phyloP scores from a whole-genome alignment of 1,140 invertebrate genomes.

The Procambarus virginalis region DNA sequence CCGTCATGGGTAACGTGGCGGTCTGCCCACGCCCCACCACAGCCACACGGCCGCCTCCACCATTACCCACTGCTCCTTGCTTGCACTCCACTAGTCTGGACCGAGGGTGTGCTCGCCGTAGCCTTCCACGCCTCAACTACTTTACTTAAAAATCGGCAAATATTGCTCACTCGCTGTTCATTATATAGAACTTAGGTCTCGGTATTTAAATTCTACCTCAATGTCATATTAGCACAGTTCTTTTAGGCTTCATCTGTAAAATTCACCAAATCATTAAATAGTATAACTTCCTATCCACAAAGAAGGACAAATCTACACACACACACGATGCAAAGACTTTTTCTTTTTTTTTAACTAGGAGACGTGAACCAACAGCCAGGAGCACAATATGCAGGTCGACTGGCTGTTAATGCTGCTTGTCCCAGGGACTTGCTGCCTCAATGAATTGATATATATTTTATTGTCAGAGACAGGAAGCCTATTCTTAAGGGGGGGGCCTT shows the following conservation, averaged over 20 bases:
- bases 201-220: neutral
- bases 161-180: neutral
- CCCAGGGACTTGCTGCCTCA: too few relatives aligned
- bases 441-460: too few relatives aligned
- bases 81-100: neutral
- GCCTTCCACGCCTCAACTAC: neutral
- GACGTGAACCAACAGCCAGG: too few relatives aligned
- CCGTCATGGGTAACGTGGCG: constrained; percentile 15
- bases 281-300: neutral
- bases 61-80: constrained; percentile 21
- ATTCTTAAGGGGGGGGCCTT: too few relatives aligned
- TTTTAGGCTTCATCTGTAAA: constrained; percentile 13
- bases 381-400: too few relatives aligned
- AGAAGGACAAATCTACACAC: too few relatives aligned
- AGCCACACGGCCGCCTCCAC: constrained; percentile 8
- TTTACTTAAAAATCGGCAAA: neutral
- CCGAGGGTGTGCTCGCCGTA: neutral
- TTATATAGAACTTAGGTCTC: too few relatives aligned
- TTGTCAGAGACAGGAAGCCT: too few relatives aligned
- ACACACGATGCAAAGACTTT: too few relatives aligned
- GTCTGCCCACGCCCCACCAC: constrained; percentile 30
- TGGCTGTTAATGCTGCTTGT: too few relatives aligned
- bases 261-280: neutral
- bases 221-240: neutral
- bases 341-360: too few relatives aligned